Evolutionary conservation across 2,888 invertebrate genomes (phyloP), one percentile per base, ranked within the genome.

Genomic region (Agonopterix heracliana): DNA sequence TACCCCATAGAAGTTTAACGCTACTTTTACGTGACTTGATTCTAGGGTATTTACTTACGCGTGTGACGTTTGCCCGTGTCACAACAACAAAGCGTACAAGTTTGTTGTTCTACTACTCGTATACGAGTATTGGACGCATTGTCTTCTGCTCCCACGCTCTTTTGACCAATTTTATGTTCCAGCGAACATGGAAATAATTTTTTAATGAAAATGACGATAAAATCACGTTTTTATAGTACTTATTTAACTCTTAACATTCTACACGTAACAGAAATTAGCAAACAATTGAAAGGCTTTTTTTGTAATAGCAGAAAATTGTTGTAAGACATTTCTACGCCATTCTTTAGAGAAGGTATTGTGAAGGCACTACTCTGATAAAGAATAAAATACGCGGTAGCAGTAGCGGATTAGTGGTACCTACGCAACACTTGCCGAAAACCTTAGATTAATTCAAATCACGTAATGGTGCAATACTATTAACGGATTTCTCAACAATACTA

Each of bases 21-120:
- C 48, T 17, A 46, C 46, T 46, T 46, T 50, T 51, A 53, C 55
- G 53, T 55, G 59, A 56, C 59, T 51, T 52, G 57, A 38, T 55
- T 59, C 47, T 51, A 41, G 48, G 53, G 41, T 50, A 53, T 48
- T 50, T 50, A 44, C 43, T 36, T 41, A 51, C 43, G 26, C 48
- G 50, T 50, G 49, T 44, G 48, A 51, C 51, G 52, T 45, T 42
- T 40, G 45, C n/a, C 14, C 11, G 44, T 49, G 49, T 49, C 44
- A 49, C 41, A 41, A 40, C 26, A 26, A 26, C 26, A 26, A 26
- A 26, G 26, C 26, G 26, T 26, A 26, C 26, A 26, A 26, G 26
- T 26, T 26, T 26, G 26, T 26, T 26, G 26, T 26, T 17, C 17
- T 17, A 17, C 17, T 17, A 17, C 14, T 45, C 35, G 45, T 45